These are phyloP conservation scores for Probosciger aterrimus DNA, from an alignment of 2,113 vertebrate genomes.

Conservation along the genomic window DNA sequence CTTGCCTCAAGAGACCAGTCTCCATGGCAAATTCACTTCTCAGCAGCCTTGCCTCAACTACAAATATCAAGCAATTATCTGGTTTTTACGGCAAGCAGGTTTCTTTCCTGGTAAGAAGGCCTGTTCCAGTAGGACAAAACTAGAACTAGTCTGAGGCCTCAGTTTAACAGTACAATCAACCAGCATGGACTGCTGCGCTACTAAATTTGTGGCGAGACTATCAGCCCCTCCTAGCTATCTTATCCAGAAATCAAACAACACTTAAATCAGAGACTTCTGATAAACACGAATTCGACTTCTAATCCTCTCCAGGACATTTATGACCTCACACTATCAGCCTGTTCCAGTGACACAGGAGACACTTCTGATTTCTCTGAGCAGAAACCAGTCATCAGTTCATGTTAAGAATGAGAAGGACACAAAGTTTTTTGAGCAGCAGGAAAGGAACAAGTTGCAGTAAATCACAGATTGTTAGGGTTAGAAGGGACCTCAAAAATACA, in stretches of 20 bases:
- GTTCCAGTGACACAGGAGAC: neutral
- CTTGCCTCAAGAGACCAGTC: neutral
- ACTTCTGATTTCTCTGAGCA: neutral
- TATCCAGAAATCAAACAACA: neutral
- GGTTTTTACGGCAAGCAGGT: neutral
- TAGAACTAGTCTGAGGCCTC: neutral
- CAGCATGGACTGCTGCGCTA: neutral
- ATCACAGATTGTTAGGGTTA: neutral
- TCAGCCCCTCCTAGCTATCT: neutral
- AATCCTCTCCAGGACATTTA: neutral
- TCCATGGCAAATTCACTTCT: neutral
- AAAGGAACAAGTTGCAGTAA: neutral
- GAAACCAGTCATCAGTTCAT: neutral
- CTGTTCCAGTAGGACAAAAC: neutral
- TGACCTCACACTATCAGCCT: neutral
- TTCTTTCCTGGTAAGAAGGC: neutral
- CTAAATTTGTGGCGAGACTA: neutral
- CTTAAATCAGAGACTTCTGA: neutral
- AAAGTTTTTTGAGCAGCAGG: neutral
- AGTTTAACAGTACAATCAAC: neutral
- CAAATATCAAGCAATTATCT: neutral
- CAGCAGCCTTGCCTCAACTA: neutral
- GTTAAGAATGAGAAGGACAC: neutral
- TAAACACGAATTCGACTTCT: neutral
- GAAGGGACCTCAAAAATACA: neutral